Base-by-base conservation (phyloP, 1,140 invertebrate genomes). In the Hylaeus volcanicus region DNA sequence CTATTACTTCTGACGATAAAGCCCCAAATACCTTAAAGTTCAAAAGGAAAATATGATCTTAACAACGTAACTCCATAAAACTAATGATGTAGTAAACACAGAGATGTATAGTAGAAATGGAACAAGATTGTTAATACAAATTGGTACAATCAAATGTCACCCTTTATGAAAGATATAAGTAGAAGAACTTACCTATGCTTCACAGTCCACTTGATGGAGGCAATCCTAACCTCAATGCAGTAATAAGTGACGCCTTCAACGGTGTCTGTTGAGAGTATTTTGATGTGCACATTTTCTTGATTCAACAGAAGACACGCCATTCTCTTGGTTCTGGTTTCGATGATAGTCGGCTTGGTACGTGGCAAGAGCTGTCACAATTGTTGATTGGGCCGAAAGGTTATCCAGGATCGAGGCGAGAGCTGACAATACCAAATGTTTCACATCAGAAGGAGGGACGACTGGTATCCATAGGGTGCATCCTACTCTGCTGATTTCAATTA, bases 201-300 rank as follows among this genome's bases (percentile, higher is more conserved):
- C 1, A 98, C 96, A 61, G 93, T 95, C 98, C 98, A 99, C 65
- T 95, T 94, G 82, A 97, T 94, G 63, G 95, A 92, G 1, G 95
- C 96, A 26, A 98, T 93, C 66, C 92, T 94, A 48, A 97, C 94
- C 85, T 94, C 93, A 53, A 97, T 96, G 61, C 94, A 93, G 88
- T 97, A 97, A 88, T 93, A 96, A 3, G 94, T 95, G n/a, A 96
- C 92, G 74, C 94, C 94, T 56, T 95, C 94, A 14, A 93, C 91
- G 70, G 94, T 94, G 75, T 94, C 93, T 3, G 91, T 89, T 63
- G 93, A 90, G 45, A 95, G 95, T 86, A 96, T 95, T 81, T 94
- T 94, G 43, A 96, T 94, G 43, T 91, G 86, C 15, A 95, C 93
- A 78, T 95, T 94, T 58, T 94, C 94, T 81, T 94, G 92, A 85